Base-by-base conservation (phyloP, 1,140 invertebrate species). In the Trachymyrmex cornetzi region DNA sequence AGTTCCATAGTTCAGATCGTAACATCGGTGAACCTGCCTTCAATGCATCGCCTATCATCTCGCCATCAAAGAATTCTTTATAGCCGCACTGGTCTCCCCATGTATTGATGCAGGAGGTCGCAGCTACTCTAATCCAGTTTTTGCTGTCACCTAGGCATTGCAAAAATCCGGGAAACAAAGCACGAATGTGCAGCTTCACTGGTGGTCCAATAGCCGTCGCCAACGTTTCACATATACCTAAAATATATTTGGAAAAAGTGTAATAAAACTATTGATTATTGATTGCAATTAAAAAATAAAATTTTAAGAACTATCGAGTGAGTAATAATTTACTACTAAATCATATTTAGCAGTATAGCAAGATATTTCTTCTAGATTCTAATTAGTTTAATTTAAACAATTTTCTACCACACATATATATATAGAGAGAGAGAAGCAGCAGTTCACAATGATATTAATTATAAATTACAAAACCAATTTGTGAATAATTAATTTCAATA, bases 31-130 rank as follows among this genome's bases (percentile, higher is more conserved):
- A 98, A 66, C 98, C 98, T 19, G 96, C 94, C 92, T 98, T 98
- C 0, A 99, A 95, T 16, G 97, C 98, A 95, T 99, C 98, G 57
- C 96, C 96, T 85, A 99, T 96, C 95, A 99, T 98, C 96, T 99
- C 98, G 30, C 97, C 97, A 64, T 99, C 98, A 82, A 99, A 97
- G 87, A 99, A 97, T 90, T 98, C 97, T 77, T 97, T 97, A 87
- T 97, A 96, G 2, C 98, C 97, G 89, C 97, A 97, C 79, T 98
- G 96, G 67, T 98, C 97, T 34, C 97, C 97, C 97, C 98, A 99
- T 16, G 97, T 96, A 91, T 99, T 98, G 44, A 99, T 97, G 89
- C 98, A 98, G 12, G 97, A 96, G 9, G 98, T 95, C 0, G 98
- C 98, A 12, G 98, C 97, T 9, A 97, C 92, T 89, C 98, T 96